Evolutionary conservation across 1,140 invertebrate species (phyloP).

Genomic region (Dendrolimus kikuchii): DNA sequence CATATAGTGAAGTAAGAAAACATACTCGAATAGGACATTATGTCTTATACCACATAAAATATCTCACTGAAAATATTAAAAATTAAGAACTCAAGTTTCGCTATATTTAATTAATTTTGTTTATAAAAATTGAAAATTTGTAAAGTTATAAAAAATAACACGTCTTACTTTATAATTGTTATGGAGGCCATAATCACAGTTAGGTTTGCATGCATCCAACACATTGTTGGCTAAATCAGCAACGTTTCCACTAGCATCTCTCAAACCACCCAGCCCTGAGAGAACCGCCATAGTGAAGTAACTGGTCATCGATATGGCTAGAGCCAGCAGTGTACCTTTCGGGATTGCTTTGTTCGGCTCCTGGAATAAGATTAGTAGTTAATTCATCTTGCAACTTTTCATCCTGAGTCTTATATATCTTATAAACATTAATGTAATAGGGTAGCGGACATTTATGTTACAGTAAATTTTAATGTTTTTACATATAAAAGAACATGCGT

Average conservation of each 20-base stretch:
- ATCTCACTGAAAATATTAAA: too few relatives aligned
- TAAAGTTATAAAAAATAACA: not conserved
- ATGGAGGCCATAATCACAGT: constrained; percentile 42
- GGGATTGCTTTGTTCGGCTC: constrained; percentile 89
- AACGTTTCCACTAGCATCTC: constrained; percentile 84
- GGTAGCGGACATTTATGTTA: too few relatives aligned
- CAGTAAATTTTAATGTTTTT: too few relatives aligned
- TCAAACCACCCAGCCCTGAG: constrained; percentile 80
- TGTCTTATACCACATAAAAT: too few relatives aligned
- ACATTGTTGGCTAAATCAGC: constrained; percentile 71
- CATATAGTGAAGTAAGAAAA: too few relatives aligned
- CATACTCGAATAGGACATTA: too few relatives aligned
- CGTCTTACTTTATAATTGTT: constrained; percentile 68
- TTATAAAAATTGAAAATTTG: too few relatives aligned
- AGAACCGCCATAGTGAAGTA: constrained; percentile 85
- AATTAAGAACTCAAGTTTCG: too few relatives aligned
- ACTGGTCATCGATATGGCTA: constrained; percentile 84
- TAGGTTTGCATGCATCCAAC: constrained; percentile 30
- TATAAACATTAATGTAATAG: too few relatives aligned
- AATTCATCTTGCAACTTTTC: not conserved
- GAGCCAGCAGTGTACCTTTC: constrained; percentile 85
- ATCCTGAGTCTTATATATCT: too few relatives aligned
- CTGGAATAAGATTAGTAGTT: constrained; percentile 40
- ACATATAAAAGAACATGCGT: too few relatives aligned
- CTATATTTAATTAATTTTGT: too few relatives aligned